Evolutionary conservation across 2,797 vertebrate genomes (phyloP).

Genomic region (Cetoscarus ocellatus): DNA sequence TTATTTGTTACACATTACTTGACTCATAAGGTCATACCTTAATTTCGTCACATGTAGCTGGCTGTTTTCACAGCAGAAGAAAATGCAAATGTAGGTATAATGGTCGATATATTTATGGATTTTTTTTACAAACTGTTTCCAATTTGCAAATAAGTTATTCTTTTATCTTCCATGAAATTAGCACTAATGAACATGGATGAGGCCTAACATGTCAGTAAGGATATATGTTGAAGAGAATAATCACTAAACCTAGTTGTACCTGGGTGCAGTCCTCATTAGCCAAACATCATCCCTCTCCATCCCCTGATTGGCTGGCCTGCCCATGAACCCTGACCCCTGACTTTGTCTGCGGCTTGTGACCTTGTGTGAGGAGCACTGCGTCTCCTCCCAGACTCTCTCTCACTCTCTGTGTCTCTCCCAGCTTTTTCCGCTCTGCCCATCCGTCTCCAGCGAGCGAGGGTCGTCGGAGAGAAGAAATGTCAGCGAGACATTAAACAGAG

Average conservation of each 20-base stretch:
- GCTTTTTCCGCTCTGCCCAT: constrained; percentile 58
- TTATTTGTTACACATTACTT: too few species aligned
- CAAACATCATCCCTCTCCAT: constrained; percentile 76
- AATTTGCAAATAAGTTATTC: too few species aligned
- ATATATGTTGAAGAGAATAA: background rate
- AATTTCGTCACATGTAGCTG: too few species aligned
- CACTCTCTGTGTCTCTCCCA: constrained; percentile 11
- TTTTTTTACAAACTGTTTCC: too few species aligned
- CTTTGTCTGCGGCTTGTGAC: constrained; percentile 89
- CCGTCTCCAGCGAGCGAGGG: constrained; percentile 62
- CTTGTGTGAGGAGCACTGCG: constrained; percentile 75
- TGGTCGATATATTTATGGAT: too few species aligned
- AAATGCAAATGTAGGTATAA: too few species aligned
- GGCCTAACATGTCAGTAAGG: background rate
- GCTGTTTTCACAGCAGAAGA: too few species aligned
- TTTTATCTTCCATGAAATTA: too few species aligned
- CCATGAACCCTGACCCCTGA: constrained; percentile 92
- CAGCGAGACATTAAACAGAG: constrained; percentile 89
- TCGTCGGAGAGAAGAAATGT: constrained; percentile 84
- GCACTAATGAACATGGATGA: background rate
- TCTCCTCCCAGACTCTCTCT: constrained; percentile 51
- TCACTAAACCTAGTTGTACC: background rate
- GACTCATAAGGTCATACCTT: too few species aligned
- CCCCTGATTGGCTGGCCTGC: constrained; percentile 85
- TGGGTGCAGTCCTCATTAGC: constrained; percentile 23